Conservation (phyloP, 2,797 vertebrate species). For the Ceyx erithaca region DNA sequence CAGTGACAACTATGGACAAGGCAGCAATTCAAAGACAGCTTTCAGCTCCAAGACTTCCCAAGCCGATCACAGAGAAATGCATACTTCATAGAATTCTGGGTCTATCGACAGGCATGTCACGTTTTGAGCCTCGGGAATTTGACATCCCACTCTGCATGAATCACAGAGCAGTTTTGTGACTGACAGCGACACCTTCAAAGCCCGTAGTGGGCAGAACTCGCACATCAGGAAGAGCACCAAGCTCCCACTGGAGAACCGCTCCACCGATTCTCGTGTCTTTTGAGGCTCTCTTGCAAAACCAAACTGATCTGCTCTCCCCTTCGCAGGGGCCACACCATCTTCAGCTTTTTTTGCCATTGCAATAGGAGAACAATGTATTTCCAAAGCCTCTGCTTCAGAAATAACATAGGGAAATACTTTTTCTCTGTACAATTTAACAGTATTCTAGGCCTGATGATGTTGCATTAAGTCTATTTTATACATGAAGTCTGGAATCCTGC, state of each 20-base stretch:
- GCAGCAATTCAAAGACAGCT: neutral
- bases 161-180: neutral
- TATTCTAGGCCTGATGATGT: neutral
- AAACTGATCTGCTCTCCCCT: neutral
- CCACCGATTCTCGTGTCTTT: neutral
- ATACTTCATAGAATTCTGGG: neutral
- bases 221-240: neutral
- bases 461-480: neutral
- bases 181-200: accelerated
- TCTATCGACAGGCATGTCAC: neutral
- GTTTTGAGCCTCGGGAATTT: neutral
- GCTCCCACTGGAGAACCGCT: neutral
- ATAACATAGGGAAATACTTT: neutral
- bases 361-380: neutral
- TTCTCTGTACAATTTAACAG: neutral
- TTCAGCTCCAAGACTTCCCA: neutral
- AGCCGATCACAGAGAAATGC: neutral
- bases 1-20: neutral
- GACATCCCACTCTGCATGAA: neutral
- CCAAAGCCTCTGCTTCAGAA: neutral
- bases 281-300: neutral
- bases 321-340: neutral
- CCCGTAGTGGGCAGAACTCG: neutral
- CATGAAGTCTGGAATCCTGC: neutral
- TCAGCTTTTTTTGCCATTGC: neutral